Evolutionary conservation across 2,113 vertebrate genomes (phyloP).

Genomic region (Laticauda laticaudata): DNA sequence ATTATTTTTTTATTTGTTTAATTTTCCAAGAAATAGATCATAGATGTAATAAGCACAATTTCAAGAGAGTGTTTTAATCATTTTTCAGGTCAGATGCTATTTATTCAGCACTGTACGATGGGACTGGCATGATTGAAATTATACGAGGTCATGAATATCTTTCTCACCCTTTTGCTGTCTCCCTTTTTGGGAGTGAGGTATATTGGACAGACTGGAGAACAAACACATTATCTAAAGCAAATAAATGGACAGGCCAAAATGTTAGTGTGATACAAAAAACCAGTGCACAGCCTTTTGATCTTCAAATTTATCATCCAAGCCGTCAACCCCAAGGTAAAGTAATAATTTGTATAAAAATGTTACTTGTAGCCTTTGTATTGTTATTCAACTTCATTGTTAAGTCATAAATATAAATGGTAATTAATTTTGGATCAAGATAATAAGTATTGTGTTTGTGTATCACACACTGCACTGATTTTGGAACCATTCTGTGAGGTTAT

Average conservation of each 20-base stretch:
- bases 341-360: neutral
- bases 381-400: neutral
- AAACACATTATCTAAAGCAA: constrained; percentile 95
- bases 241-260: constrained; percentile 96
- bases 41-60: constrained; percentile 18
- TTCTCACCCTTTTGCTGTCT: constrained; percentile 97
- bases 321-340: constrained; percentile 90
- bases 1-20: constrained; percentile 3
- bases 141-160: constrained; percentile 94
- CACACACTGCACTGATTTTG: neutral
- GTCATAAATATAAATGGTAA: neutral
- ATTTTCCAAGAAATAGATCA: neutral
- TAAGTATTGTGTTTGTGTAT: neutral
- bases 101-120: constrained; percentile 96
- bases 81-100: constrained; percentile 92
- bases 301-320: constrained; percentile 97
- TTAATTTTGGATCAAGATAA: neutral
- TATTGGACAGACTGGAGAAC: constrained; percentile 99
- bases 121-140: constrained; percentile 90
- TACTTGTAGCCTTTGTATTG: neutral
- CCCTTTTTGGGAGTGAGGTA: constrained; percentile 91
- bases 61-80: constrained; percentile 26
- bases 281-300: constrained; percentile 95
- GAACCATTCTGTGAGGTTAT: neutral
- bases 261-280: constrained; percentile 99